Evolutionary conservation across 2,113 vertebrate species (phyloP), one percentile per base, ranked within the genome.

Genomic region (Terrapene triunguis): DNA sequence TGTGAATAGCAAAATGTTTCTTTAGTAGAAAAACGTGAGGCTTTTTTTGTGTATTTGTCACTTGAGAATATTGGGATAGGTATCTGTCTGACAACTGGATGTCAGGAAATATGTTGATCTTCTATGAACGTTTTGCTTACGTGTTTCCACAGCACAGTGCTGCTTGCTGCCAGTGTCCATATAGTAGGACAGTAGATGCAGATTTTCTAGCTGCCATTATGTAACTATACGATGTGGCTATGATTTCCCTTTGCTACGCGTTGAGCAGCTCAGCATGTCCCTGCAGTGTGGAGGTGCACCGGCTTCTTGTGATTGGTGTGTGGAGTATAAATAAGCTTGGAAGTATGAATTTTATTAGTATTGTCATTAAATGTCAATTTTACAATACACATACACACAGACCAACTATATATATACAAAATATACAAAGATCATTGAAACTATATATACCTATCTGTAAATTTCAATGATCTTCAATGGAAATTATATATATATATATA

Each of bases 251-350:
- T 65, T 8, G 32, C 6, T 57, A 53, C 55, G 38, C 32, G 82
- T 72, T 72, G 65, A 38, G 2, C 19, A 78, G 22, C 88, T 32
- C 0, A 3, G 32, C 25, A 3, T 74, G 1, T 22, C 14, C 14
- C 62, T 65, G 14, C 62, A 65, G 16, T 65, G 62, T 65, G 32
- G 29, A 35, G 32, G 29, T 84, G 5, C 2, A 0, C 5, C 78
- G 9, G 10, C 38, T 72, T 5, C 38, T 92, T 83, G 86, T 83
- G 57, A 9, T 59, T 51, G 22, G 10, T 53, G 4, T 74, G 6
- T 4, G 8, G 1, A 54, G 8, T 10, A 14, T 14, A 22, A 7
- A 10, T 35, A 13, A 32, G 88, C 4, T 0, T 74, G 22, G 10
- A 42, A 24, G n/a, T n/a, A 38, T 42, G n/a, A 42, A 38, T 44